phyloP scores from a whole-genome alignment of 2,888 invertebrate species.

The Agonopterix alstromeriana region DNA sequence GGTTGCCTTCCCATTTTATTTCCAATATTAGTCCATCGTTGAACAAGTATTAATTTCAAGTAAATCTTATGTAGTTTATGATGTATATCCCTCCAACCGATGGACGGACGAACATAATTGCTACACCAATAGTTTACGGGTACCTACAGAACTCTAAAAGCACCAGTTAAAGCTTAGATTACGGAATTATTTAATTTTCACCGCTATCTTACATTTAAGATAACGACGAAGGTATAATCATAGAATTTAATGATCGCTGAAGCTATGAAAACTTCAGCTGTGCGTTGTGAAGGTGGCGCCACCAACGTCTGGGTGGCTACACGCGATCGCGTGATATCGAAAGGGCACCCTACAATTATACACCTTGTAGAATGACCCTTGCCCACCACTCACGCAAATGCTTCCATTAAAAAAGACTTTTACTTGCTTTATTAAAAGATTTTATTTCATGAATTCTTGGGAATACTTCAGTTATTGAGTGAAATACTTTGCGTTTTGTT shows the following conservation, averaged over 20 bases:
- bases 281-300: constrained; percentile 4
- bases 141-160: background rate
- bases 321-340: constrained; percentile 61
- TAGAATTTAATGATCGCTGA: constrained; percentile 6
- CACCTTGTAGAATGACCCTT: constrained; percentile 40
- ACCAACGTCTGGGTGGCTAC: constrained; percentile 12
- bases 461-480: background rate
- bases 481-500: too few species aligned
- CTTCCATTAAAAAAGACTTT: constrained; percentile 42
- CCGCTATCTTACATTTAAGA: background rate
- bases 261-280: constrained; percentile 5
- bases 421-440: constrained; percentile 13
- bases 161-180: too few species aligned
- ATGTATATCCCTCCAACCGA: too few species aligned
- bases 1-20: too few species aligned
- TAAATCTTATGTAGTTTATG: too few species aligned
- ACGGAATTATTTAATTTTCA: too few species aligned
- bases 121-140: too few species aligned
- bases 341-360: constrained; percentile 16
- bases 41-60: too few species aligned
- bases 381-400: constrained; percentile 55
- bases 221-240: background rate
- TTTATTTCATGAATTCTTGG: too few species aligned
- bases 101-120: too few species aligned
- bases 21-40: too few species aligned